Evolutionary conservation across 2,888 invertebrate genomes (phyloP), one percentile per base, ranked within the genome.

Genomic region (Tinea pellionella): DNA sequence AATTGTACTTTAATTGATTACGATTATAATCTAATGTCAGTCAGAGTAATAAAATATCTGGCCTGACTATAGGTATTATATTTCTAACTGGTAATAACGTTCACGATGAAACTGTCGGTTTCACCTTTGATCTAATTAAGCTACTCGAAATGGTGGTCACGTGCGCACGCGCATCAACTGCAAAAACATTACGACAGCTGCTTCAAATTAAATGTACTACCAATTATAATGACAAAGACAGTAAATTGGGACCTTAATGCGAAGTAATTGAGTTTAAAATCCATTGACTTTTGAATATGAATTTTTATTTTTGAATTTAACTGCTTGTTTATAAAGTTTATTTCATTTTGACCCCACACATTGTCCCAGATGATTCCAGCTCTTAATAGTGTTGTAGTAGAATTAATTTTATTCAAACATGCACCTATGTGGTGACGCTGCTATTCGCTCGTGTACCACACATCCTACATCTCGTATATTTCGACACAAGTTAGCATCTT

Each of bases 91-190:
- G 24, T 57, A 32, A 30, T 19, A 57, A 55, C 30, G 32, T 57
- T 57, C 32, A 57, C 24, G 32, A 57, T 32, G 15, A 32, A 57
- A 57, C 57, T 57, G 57, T 57, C 57, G 57, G 57, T 57, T 30
- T 57, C 75, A 80, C 80, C 77, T 81, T 80, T 81, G 80, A 80
- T 81, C 76, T 79, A 80, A 81, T 82, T 81, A 78, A 70, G 70
- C 69, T 71, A 68, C 75, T 78, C 70, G 70, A 67, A 68, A 80
- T 76, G 71, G 66, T 61, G 65, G 74, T 76, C 81, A 79, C 80
- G 80, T 80, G 68, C 68, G 65, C 64, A 64, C 64, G 70, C 69
- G 69, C 58, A 42, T 60, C 67, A 74, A 77, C 58, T 56, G 61
- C 67, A 75, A 77, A 78, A 75, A 69, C 62, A 57, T 57, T 18